Conservation (phyloP, 2,113 vertebrate species). For the Rhizomys pruinosus region DNA sequence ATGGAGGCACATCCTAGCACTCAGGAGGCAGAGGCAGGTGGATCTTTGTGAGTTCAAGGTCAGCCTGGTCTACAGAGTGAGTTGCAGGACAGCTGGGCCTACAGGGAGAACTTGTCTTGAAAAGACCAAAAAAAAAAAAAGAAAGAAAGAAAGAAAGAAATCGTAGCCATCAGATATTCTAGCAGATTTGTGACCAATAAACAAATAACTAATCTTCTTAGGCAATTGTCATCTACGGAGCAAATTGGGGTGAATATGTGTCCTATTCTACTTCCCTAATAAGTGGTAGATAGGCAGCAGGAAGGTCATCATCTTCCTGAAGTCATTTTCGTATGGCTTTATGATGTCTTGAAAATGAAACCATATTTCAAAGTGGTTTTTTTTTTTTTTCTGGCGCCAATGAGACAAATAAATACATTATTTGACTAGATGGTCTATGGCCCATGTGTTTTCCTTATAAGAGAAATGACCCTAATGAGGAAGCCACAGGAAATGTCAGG, state of each 20-base stretch:
- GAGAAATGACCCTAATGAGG: neutral
- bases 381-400: neutral
- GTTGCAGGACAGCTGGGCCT: too few relatives aligned
- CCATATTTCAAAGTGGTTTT: conserved; percentile 3
- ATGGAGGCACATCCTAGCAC: too few relatives aligned
- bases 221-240: neutral
- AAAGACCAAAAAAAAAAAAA: too few relatives aligned
- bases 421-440: neutral
- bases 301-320: neutral
- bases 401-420: conserved; percentile 22
- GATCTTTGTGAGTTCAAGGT: too few relatives aligned
- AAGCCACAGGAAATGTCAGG: neutral
- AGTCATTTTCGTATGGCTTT: conserved; percentile 36
- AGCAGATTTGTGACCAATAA: neutral
- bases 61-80: too few relatives aligned
- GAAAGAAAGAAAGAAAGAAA: too few relatives aligned
- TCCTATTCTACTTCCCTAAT: neutral
- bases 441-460: conserved; percentile 19
- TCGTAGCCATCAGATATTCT: neutral
- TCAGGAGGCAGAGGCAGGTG: too few relatives aligned
- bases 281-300: neutral
- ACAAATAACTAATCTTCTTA: neutral
- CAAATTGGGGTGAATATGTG: neutral
- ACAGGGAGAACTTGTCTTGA: too few relatives aligned
- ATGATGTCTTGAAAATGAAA: neutral